A percentile compares a stretch with the other conserved stretches of the same genome.
These are phyloP conservation scores for Sebastes variabilis DNA, from an alignment of 2,797 vertebrate genomes.

Conservation along the genomic window DNA sequence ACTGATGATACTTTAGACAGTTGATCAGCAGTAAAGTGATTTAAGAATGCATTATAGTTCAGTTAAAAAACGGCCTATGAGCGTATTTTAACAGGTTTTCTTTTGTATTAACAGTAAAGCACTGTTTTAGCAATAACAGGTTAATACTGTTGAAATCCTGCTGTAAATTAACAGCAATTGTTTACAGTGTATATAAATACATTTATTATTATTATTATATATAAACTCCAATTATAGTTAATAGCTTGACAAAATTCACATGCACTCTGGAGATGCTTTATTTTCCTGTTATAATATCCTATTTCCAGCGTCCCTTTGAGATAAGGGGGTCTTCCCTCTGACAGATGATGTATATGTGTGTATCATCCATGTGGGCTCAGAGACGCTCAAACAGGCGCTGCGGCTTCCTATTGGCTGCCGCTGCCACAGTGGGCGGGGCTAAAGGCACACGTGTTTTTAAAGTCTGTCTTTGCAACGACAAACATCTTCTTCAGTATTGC, in stretches of 20 bases:
- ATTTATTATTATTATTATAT: too few relatives aligned
- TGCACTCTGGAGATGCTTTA: not conserved
- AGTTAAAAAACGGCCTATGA: too few relatives aligned
- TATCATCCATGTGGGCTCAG: not conserved
- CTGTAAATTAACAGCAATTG: too few relatives aligned
- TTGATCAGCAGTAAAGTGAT: too few relatives aligned
- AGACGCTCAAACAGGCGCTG: conserved; percentile 57
- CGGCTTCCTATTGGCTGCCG: conserved; percentile 59
- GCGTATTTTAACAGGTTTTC: too few relatives aligned
- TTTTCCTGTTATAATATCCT: not conserved
- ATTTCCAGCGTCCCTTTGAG: not conserved
- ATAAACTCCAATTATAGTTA: not conserved
- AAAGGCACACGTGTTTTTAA: conserved; percentile 59
- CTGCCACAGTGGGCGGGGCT: conserved; percentile 50
- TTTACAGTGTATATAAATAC: too few relatives aligned
- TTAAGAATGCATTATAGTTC: too few relatives aligned
- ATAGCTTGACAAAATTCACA: not conserved
- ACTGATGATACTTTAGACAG: too few relatives aligned
- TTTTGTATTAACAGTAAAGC: too few relatives aligned
- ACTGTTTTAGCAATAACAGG: too few relatives aligned
- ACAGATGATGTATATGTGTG: not conserved
- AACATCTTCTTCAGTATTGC: conserved; percentile 64
- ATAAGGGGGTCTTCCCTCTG: not conserved
- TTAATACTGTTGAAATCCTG: too few relatives aligned
- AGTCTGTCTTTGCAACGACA: conserved; percentile 56